These are phyloP conservation scores for Drosophila percnosoma DNA, from an alignment of 2,888 invertebrate genomes.

Conservation along the genomic window DNA sequence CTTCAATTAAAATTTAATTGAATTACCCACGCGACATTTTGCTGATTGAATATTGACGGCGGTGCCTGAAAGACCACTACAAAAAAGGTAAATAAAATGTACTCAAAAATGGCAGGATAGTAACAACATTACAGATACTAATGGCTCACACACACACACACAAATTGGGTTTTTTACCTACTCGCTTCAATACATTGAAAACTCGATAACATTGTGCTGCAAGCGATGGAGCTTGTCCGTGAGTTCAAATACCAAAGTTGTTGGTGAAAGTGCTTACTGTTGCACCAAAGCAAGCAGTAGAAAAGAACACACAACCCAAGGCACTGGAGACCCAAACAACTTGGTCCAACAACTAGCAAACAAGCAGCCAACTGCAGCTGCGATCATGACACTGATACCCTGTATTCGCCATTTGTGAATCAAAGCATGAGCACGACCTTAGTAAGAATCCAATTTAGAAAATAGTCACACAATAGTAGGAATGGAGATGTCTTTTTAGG, in stretches of 20 bases:
- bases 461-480: not conserved
- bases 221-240: not conserved
- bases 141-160: constrained; percentile 6
- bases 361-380: constrained; percentile 14
- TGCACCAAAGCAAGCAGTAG: constrained; percentile 3
- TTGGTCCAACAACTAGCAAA: constrained; percentile 7
- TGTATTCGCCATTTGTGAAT: constrained; percentile 15
- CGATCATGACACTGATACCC: constrained; percentile 17
- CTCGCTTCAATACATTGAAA: not conserved
- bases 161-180: constrained; percentile 16
- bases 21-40: constrained; percentile 40
- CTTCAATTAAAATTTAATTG: constrained; percentile 49
- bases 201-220: not conserved
- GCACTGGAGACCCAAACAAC: constrained; percentile 4
- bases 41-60: constrained; percentile 3
- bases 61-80: not conserved
- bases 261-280: constrained; percentile 14
- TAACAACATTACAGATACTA: not conserved
- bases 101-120: not conserved
- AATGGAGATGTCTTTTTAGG: not conserved
- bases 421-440: constrained; percentile 24
- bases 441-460: constrained; percentile 12
- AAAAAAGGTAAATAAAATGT: not conserved
- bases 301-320: not conserved
- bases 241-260: constrained; percentile 4